Evolutionary conservation across 2,888 invertebrate genomes (phyloP).

Genomic region (Dyspetes luteomarginatus): DNA sequence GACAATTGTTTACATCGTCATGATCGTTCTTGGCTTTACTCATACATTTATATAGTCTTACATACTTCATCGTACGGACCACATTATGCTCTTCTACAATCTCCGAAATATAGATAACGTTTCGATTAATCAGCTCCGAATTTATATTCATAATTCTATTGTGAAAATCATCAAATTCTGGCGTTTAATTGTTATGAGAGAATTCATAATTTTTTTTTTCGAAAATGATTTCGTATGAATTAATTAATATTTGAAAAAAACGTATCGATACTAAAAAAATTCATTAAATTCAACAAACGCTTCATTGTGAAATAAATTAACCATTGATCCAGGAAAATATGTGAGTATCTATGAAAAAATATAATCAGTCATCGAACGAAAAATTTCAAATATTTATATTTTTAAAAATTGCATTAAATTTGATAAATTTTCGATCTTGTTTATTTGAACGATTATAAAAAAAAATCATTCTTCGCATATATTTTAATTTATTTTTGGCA

Average conservation of each 20-base stretch:
- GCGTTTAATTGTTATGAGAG: slow-evolving; percentile 37
- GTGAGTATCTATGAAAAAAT: background rate
- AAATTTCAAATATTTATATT: background rate
- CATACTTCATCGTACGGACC: background rate
- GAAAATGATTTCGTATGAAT: slow-evolving; percentile 45
- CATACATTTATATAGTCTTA: background rate
- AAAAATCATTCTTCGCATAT: background rate
- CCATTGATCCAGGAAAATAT: background rate
- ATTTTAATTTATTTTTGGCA: background rate
- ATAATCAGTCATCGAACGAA: background rate
- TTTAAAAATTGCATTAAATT: background rate
- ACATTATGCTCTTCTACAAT: slow-evolving; percentile 46
- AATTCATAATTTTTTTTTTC: slow-evolving; percentile 25
- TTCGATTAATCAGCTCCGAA: background rate
- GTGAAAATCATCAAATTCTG: slow-evolving; percentile 17
- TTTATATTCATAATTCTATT: slow-evolving; percentile 11
- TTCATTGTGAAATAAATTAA: background rate
- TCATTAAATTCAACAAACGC: background rate
- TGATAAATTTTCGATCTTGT: background rate
- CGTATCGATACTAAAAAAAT: background rate
- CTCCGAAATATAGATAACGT: slow-evolving; percentile 30
- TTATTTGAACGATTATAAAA: background rate
- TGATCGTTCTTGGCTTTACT: background rate
- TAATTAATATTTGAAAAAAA: background rate
- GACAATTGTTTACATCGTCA: slow-evolving; percentile 3